Evolutionary conservation across 2,888 invertebrate species (phyloP), one percentile per base, ranked within the genome.

Genomic region (Autographa pulchrina): DNA sequence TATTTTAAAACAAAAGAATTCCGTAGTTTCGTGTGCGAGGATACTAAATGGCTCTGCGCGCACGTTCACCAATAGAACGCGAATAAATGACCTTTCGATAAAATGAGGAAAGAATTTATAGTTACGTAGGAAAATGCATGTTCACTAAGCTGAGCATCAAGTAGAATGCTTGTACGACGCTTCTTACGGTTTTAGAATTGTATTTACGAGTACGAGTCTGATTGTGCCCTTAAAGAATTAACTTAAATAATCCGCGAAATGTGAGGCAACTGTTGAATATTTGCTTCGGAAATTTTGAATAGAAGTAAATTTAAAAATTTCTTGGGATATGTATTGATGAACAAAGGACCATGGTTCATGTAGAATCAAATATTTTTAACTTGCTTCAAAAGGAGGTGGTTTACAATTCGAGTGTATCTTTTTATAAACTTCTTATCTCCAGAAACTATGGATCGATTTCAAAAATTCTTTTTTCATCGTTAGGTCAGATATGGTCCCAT

Each of bases 81-180:
- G 87, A 91, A 93, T 92, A 92, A 92, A 93, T 92, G 93, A 92
- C 92, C 90, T 88, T 85, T 86, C 87, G 90, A 90, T 91, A 89
- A 92, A 92, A 93, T 93, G 92, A 89, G 92, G 85, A 89, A 90
- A 88, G 89, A 92, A 92, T 93, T 93, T 92, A 91, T 91, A 86
- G 88, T 83, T 88, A 82, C 81, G 82, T 86, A 85, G 86, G 85
- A 88, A 88, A 91, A 91, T 91, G 89, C 89, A 91, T 89, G 87
- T 87, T 84, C 85, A 85, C 85, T 85, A 79, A 86, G 81, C 84
- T 81, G 71, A 61, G 72, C 74, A 81, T 79, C 70, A 74, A 78
- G 76, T 65, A 70, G 71, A 80, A 83, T 73, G 78, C 79, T 82
- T 77, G 74, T 75, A 65, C 54, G 68, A 38, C 35, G 75, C 68